Base-by-base conservation (phyloP, 2,113 vertebrate species). In the Hipposideros armiger region DNA sequence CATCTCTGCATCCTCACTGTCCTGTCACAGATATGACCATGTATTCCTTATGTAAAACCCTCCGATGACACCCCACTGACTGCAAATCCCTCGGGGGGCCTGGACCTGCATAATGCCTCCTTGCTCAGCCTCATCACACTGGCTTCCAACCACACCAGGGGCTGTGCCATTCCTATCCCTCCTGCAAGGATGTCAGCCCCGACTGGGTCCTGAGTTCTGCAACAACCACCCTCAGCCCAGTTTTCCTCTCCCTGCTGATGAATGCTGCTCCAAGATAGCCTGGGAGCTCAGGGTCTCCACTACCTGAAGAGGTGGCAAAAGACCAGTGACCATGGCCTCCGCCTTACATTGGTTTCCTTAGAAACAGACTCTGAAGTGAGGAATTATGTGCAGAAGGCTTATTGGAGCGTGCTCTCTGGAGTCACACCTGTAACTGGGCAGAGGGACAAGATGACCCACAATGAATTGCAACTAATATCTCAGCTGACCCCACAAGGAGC, bases 311-410 rank as follows among this genome's bases (percentile, higher is more conserved):
- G 73, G 69, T 13, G 2, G 11, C 82, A 67, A 60, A 66, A 52
- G 26, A 24, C 16, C 15, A 91, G 1, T 22, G 22, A 58, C 40
- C 0, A 0, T 42, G 20, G 40, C 30, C 32, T 92, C 88, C 80
- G 81, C 64, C 42, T 84, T 86, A 22, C 30, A 32, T 2, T 36
- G 32, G 30, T 26, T 64, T 95, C 73, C 70, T 87, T 62, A 94
- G 72, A 82, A 76, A 91, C 11, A 85, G 52, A 70, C 11, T 91
- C 36, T 83, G 82, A 85, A 88, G 87, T 45, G 47, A 82, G 62
- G 62, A 84, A 22, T 47, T 70, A 13, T 54, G 20, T 58, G 8
- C n/a, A 72, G 42, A 83, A 56, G 36, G 6, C n/a, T 74, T 30
- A 8, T 2, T 86, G 40, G 47, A 62, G 17, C 40, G 24, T 87